Base-by-base conservation (phyloP, 2,888 invertebrate genomes). In the Eristalinus aeneus region DNA sequence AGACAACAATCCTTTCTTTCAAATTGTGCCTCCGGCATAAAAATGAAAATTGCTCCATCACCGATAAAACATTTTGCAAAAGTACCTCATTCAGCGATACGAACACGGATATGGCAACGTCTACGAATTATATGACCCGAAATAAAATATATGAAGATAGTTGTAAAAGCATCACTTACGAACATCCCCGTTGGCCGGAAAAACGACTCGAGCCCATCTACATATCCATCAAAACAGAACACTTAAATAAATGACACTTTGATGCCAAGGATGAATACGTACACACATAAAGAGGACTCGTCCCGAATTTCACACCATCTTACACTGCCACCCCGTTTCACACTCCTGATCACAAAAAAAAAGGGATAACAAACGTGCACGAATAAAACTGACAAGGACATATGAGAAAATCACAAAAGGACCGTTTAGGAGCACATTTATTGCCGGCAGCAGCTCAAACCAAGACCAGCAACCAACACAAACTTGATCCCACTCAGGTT, bases 211-310 rank as follows among this genome's bases (percentile, higher is more conserved):
- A 53, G 63, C 64, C 64, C 74, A 77, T 54, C 82, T 86, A 73
- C 73, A 74, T 82, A 78, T 82, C 77, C 82, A 78, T 86, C 82
- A 82, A 74, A 78, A 78, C 78, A 82, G 77, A 78, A 78, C 86
- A 86, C 86, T 86, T 78, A 82, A 46, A 86, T 63, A 78, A 86
- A 86, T 82, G 86, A 78, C 82, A 86, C 86, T 86, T 82, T 86
- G 85, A 86, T 82, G 81, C 73, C 73, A 69, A 74, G 69, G 36
- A 65, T 71, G 56, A 67, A 78, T 64, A 74, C 46, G 46, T 16
- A 46, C 16, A 46, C 46, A 46, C 65, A 78, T 78, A 77, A 73
- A 60, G 65, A 56, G 63, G 39, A 56, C 65, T 82, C 73, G 64
- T 68, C 69, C 74, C 31, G 61, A 86, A 86, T 86, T 78, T 86